Conservation (phyloP, 2,888 invertebrate genomes). For the Pristionchus fissidentatus region DNA sequence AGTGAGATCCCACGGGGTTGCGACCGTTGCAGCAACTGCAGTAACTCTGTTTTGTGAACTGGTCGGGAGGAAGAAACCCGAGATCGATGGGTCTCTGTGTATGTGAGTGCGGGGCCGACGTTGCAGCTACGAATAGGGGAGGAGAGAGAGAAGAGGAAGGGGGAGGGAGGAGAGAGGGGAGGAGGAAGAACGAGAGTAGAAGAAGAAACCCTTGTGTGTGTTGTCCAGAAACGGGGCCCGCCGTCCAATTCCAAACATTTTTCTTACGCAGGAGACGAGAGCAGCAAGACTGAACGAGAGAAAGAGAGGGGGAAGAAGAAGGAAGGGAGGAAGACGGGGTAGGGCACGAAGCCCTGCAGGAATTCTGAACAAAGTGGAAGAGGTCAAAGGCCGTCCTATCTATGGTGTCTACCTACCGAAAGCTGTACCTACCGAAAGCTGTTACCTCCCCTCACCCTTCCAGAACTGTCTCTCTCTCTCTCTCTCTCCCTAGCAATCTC, state of each 20-base stretch:
- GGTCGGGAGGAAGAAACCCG: no score
- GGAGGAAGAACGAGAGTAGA: slow-evolving; percentile 4
- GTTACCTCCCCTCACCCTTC: neutral
- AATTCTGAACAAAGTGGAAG: neutral
- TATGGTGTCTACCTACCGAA: no score
- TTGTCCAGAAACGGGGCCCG: slow-evolving; percentile 53
- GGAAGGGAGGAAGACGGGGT: neutral
- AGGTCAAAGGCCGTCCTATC: no score
- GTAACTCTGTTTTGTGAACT: no score
- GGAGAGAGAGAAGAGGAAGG: slow-evolving; percentile 31
- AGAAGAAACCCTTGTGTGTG: slow-evolving; percentile 42
- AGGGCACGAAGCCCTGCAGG: slow-evolving; percentile 1
- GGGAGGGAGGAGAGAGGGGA: slow-evolving; percentile 4
- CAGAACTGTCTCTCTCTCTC: slow-evolving; percentile 28
- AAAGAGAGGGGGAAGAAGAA: neutral
- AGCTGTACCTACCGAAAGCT: neutral
- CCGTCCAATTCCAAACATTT: slow-evolving; percentile 55
- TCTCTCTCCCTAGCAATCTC: slow-evolving; percentile 9
- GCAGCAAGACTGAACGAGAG: neutral
- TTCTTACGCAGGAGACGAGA: slow-evolving; percentile 10
- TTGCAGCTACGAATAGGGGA: slow-evolving; percentile 14
- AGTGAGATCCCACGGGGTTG: no score
- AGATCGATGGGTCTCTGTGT: slow-evolving; percentile 23
- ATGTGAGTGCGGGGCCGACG: no score
- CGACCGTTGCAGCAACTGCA: no score